Base-by-base conservation (phyloP, 2,888 invertebrate species). In the Drosophila villosipedis region DNA sequence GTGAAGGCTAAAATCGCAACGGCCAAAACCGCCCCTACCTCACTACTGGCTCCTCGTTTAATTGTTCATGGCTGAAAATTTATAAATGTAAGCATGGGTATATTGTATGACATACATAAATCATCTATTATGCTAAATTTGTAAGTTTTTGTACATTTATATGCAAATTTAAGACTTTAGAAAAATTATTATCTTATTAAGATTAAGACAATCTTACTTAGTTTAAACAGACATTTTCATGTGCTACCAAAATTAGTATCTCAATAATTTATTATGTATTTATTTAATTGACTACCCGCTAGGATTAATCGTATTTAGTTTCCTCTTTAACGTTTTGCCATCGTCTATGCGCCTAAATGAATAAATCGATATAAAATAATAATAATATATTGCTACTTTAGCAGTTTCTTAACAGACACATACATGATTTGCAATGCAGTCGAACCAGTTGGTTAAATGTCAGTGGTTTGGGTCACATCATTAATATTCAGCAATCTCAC, bases 391-490 rank as follows among this genome's bases (percentile, higher is more conserved):
- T 47, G 50, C 28, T 22, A 30, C 28, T 30, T 50, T 41, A 65
- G 33, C 63, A 39, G 31, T 50, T 67, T 41, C 28, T 28, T 28
- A 14, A 50, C 22, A 33, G 16, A 41, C 33, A 25, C 16, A 14
- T 58, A 12, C 35, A 50, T 50, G 37, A 49, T 31, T 49, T 37
- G n/a, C n/a, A 39, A 68, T 67, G 68, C 68, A 14, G 68, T 67
- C 72, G 73, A 84, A 84, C 87, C 76, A 87, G 87, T 86, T 84
- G 81, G 41, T 70, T 89, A 86, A 86, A 86, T 86, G 85, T 86
- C 89, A 89, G 76, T 83, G 78, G 87, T 76, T 89, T 79, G 71
- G 84, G 79, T 73, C 84, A 84, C 69, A 62, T 75, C 63, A 74
- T 75, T 73, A 78, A 78, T 70, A 58, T 78, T 55, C 67, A 67